Evolutionary conservation across 2,113 vertebrate species (phyloP).

Genomic region (Podarcis cretensis): DNA sequence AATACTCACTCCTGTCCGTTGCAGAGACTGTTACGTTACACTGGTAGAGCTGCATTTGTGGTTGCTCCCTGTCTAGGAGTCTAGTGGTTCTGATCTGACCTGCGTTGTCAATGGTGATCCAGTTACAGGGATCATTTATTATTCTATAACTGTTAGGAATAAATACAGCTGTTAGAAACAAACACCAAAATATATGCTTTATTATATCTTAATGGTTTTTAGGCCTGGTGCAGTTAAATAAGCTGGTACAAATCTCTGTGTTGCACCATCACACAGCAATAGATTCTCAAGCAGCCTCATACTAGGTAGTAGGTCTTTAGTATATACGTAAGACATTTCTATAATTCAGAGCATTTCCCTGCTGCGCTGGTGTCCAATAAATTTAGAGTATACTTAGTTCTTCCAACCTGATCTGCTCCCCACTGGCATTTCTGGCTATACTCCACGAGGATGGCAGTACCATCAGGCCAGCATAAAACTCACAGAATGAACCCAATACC

Average conservation of each 20-base stretch:
- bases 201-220: not conserved
- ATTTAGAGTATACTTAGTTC: not conserved
- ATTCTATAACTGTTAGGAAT: slow-evolving; percentile 82
- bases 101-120: slow-evolving; percentile 80
- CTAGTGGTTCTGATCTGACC: slow-evolving; percentile 83
- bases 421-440: not conserved
- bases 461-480: not conserved
- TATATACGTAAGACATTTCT: not conserved
- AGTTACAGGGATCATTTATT: slow-evolving; percentile 77
- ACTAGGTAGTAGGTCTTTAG: not conserved
- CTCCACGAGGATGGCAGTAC: not conserved
- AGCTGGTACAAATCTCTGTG: not conserved
- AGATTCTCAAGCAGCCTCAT: not conserved
- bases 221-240: not conserved
- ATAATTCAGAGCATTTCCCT: not conserved
- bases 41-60: slow-evolving; percentile 76
- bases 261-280: not conserved
- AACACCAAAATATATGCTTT: not conserved
- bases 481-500: not conserved
- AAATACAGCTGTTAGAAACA: slow-evolving; percentile 23
- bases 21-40: slow-evolving; percentile 79
- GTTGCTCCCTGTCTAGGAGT: slow-evolving; percentile 84
- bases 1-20: slow-evolving; percentile 76
- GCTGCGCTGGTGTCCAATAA: not conserved
- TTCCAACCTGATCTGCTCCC: not conserved